Base-by-base conservation (phyloP, 2,888 invertebrate species). In the Strigamia crassipes region DNA sequence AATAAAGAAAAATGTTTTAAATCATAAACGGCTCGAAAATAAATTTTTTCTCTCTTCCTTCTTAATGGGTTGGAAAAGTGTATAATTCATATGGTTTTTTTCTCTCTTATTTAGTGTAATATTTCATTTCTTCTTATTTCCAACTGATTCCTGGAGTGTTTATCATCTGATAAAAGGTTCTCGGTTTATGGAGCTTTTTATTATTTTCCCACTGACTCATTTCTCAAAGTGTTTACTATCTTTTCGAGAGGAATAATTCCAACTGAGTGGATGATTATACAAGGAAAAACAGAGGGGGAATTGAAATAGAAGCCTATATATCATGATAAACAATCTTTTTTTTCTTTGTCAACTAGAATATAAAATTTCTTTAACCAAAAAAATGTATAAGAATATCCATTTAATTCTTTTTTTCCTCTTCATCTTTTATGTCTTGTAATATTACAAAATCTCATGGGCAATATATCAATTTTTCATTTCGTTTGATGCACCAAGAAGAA, bases 251-350 rank as follows among this genome's bases (percentile, higher is more conserved):
- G 61, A 61, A 61, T 61, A 61, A 61, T 61, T 61, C 21, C 61
- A 18, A 61, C 61, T 61, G 61, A 61, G 61, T 61, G 61, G 61
- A 61, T 61, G 61, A 61, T 61, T 61, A 61, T 61, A 61, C 61
- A 18, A 61, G 21, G 9, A 2, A 61, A 15, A 61, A 23, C 61
- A 61, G 61, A 51, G 51, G 51, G 51, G n/a, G n/a, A 51, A n/a
- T 51, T 51, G 51, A 51, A n/a, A 51, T 34, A 51, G n/a, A 51
- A 4, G 51, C 51, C n/a, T 6, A 51, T 51, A 51, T 3, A 51
- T 51, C 51, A 51, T n/a, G n/a, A 51, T 51, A 51, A 51, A 13
- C 51, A 3, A n/a, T 51, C 4, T 51, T 51, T 51, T 34, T 34
- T 34, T n/a, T n/a, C n/a, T n/a, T n/a, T n/a, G n/a, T n/a, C n/a